Base-by-base conservation (phyloP, 2,888 invertebrate species). In the Oligia strigilis region DNA sequence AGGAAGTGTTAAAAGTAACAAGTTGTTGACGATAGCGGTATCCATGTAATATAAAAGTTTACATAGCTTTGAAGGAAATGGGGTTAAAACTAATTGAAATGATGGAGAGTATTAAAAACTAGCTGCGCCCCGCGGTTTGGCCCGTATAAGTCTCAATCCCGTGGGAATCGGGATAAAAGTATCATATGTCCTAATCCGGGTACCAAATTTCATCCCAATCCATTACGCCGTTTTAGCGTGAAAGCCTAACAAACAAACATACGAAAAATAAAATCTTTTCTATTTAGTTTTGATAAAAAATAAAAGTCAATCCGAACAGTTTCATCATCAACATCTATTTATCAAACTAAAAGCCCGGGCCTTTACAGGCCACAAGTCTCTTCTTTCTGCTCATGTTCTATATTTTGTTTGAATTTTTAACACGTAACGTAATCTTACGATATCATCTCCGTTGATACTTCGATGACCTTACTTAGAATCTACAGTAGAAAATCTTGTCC, bases 1-100 rank as follows among this genome's bases (percentile, higher is more conserved):
- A 87, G 88, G 88, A 88, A 89, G 80, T 87, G 88, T 66, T 78
- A 76, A 70, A 88, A 88, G 81, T 87, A 78, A 88, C 80, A 88
- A 89, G 89, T 70, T 80, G 66, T 46, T 78, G 74, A 75, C 82
- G 77, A 52, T 58, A 87, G 88, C 87, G 87, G 74, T 73, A 74
- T 66, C 14, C 29, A 55, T 52, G 52, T n/a, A 43, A 58, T 64
- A 36, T 72, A 40, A 23, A 36, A 55, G 40, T 80, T 75, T 46
- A 36, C 62, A 43, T 49, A 23, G 46, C 0, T 36, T 40, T 40
- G 23, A 46, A 46, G 13, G 72, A 46, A 46, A 81, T 17, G 23
- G 14, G 19, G 4, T 17, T n/a, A 23, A 49, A 43, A 49, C 8
- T 70, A 19, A n/a, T 69, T n/a, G 9, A 36, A 70, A 11, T 65